phyloP scores from a whole-genome alignment of 1,140 invertebrate species.

The Megathymus violae region DNA sequence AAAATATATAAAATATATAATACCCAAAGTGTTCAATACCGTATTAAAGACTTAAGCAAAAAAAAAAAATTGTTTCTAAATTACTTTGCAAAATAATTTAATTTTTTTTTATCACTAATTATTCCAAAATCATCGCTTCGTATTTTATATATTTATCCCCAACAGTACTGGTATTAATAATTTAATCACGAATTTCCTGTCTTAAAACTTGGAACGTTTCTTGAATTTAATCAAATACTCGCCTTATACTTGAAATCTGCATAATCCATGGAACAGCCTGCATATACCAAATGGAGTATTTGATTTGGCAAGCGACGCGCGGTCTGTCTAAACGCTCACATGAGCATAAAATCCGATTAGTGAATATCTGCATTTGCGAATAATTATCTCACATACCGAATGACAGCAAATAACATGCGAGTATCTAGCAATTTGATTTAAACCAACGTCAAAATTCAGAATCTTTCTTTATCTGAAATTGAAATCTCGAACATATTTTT shows the following conservation, averaged over 20 bases:
- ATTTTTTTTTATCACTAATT: too few species aligned
- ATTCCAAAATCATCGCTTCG: too few species aligned
- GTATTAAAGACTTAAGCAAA: too few species aligned
- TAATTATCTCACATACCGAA: constrained; percentile 8
- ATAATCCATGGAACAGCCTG: constrained; percentile 15
- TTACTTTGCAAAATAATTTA: too few species aligned
- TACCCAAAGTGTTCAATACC: too few species aligned
- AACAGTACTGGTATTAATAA: not conserved
- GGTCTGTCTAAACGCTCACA: constrained; percentile 8
- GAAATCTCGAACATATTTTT: too few species aligned
- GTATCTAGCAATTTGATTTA: constrained; percentile 5
- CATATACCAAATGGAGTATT: constrained; percentile 23
- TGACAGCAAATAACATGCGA: constrained; percentile 3
- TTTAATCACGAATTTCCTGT: not conserved
- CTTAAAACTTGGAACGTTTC: not conserved
- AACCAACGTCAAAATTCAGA: too few species aligned
- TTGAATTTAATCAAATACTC: constrained; percentile 1
- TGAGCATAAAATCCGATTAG: constrained; percentile 20
- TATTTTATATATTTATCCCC: too few species aligned
- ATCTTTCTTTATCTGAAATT: too few species aligned
- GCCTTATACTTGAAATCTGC: constrained; percentile 6
- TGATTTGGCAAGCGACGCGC: constrained; percentile 25
- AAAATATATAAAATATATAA: too few species aligned
- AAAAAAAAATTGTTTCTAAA: too few species aligned
- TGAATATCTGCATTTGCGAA: constrained; percentile 18